Evolutionary conservation across 2,113 vertebrate species (phyloP).

Genomic region (Petrocephalus microphthalmus): DNA sequence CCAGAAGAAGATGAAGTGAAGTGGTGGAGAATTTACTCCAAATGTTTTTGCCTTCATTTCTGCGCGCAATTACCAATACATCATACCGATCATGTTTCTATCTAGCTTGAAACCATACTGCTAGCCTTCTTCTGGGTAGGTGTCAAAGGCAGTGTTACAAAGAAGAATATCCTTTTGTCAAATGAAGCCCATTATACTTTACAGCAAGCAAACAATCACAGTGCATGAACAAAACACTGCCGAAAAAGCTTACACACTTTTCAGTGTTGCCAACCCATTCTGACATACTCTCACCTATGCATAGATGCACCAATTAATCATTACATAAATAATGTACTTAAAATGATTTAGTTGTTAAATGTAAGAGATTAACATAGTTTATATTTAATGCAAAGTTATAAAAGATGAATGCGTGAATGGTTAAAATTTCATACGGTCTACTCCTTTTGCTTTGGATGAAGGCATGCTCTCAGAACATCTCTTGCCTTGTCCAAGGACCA

Average conservation of each 20-base stretch:
- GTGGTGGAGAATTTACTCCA: not conserved
- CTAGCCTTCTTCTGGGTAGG: not conserved
- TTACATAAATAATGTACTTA: not conserved
- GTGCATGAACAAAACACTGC: not conserved
- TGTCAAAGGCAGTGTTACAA: not conserved
- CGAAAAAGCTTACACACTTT: not conserved
- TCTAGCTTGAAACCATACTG: not conserved
- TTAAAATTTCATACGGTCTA: not conserved
- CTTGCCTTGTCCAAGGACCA: not conserved
- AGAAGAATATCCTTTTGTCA: not conserved
- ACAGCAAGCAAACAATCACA: not conserved
- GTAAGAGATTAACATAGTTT: not conserved
- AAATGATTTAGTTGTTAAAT: not conserved
- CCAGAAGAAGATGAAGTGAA: not conserved
- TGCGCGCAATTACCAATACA: not conserved
- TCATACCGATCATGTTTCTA: not conserved
- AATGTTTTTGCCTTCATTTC: not conserved
- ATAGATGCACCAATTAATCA: not conserved
- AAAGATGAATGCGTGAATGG: not conserved
- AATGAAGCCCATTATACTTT: not conserved
- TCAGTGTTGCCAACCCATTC: not conserved
- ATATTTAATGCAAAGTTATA: not conserved
- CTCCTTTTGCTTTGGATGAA: not conserved
- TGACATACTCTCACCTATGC: not conserved
- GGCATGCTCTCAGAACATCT: not conserved